phyloP scores from a whole-genome alignment of 2,888 invertebrate species.

The Andrena minutula region DNA sequence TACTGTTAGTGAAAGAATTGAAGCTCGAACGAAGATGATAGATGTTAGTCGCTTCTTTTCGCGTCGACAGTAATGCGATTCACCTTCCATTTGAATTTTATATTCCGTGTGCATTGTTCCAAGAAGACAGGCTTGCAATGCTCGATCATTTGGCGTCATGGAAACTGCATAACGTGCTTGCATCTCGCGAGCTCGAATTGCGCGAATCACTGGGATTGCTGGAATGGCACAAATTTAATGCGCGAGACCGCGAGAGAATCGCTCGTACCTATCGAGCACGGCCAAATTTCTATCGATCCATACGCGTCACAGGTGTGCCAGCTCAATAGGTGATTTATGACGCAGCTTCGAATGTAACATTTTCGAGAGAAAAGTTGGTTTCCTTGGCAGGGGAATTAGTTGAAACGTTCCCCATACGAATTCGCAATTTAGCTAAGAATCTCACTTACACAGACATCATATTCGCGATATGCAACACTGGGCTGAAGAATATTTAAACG shows the following conservation, averaged over 20 bases:
- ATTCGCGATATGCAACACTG: too few species aligned
- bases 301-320: constrained; percentile 18
- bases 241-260: constrained; percentile 41
- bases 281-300: constrained; percentile 54
- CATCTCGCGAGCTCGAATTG: constrained; percentile 48
- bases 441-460: too few species aligned
- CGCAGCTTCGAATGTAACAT: constrained; percentile 13
- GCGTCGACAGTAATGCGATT: constrained; percentile 71
- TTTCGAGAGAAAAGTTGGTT: constrained; percentile 21
- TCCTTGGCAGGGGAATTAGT: constrained; percentile 11
- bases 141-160: constrained; percentile 31
- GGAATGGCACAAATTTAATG: constrained; percentile 51
- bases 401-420: neutral
- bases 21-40: neutral
- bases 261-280: constrained; percentile 29
- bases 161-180: constrained; percentile 41
- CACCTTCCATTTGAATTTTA: constrained; percentile 72
- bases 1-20: constrained; percentile 4
- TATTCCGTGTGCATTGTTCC: constrained; percentile 62
- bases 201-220: constrained; percentile 42
- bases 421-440: constrained; percentile 3
- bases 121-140: constrained; percentile 44
- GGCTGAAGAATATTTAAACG: too few species aligned
- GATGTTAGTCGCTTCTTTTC: constrained; percentile 42
- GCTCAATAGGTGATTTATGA: constrained; percentile 47